phyloP scores from a whole-genome alignment of 1,140 invertebrate genomes.

The Lineus longissimus region DNA sequence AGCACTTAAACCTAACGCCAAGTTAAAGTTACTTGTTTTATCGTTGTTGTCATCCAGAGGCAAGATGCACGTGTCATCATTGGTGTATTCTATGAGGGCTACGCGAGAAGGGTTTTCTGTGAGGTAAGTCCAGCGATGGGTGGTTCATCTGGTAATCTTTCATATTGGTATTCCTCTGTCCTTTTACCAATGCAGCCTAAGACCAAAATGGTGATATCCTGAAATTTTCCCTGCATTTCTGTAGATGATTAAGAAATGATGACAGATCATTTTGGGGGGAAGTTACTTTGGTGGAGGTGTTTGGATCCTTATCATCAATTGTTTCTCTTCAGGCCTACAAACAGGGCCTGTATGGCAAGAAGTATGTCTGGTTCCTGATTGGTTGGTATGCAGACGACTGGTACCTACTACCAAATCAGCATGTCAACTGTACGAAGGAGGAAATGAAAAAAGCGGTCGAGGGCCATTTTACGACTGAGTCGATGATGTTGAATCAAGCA shows the following conservation, averaged over 20 bases:
- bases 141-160: no score
- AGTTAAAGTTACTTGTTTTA: neutral
- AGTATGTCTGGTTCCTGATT: slow-evolving; percentile 99
- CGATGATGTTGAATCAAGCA: slow-evolving; percentile 96
- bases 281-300: neutral
- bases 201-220: no score
- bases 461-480: slow-evolving; percentile 96
- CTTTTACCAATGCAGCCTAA: no score
- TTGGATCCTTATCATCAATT: no score
- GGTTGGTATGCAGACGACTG: slow-evolving; percentile 99
- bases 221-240: no score
- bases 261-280: no score
- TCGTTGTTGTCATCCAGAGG: slow-evolving; percentile 50
- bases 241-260: no score
- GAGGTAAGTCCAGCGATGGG: no score
- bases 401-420: slow-evolving; percentile 84
- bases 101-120: slow-evolving; percentile 90
- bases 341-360: slow-evolving; percentile 88
- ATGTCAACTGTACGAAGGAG: slow-evolving; percentile 86
- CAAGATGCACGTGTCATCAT: slow-evolving; percentile 97
- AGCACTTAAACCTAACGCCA: no score
- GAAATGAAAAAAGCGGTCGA: slow-evolving; percentile 90
- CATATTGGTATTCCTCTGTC: no score
- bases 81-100: slow-evolving; percentile 96
- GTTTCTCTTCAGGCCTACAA: slow-evolving; percentile 66